Evolutionary conservation across 2,797 vertebrate genomes (phyloP).

Genomic region (Gallinago solitaria): DNA sequence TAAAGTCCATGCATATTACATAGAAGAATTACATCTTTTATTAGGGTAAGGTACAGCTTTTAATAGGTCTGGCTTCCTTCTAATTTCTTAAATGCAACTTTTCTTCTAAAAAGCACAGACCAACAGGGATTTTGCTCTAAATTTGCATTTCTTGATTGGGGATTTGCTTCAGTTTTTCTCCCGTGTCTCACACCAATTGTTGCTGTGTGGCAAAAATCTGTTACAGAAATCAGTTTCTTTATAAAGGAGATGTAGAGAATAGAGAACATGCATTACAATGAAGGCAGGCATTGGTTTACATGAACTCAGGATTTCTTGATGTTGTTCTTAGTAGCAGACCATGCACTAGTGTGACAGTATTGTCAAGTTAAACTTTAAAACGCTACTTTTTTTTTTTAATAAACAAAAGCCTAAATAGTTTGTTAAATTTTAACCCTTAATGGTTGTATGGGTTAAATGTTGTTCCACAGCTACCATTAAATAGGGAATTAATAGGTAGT

Average conservation of each 20-base stretch:
- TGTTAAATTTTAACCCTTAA: not conserved
- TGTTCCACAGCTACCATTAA: not conserved
- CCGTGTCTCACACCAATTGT: not conserved
- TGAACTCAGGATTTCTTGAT: not conserved
- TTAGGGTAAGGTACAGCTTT: slow-evolving; percentile 39
- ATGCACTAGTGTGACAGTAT: not conserved
- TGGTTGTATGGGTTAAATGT: not conserved
- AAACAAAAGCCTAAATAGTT: not conserved
- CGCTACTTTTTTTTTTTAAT: not conserved
- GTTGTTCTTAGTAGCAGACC: not conserved
- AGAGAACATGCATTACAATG: not conserved
- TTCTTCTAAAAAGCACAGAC: not conserved
- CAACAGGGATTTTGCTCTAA: not conserved
- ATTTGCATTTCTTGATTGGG: slow-evolving; percentile 33
- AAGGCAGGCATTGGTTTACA: not conserved
- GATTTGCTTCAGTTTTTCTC: not conserved
- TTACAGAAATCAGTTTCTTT: slow-evolving; percentile 22
- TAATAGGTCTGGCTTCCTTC: slow-evolving; percentile 39
- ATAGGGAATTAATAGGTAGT: not conserved
- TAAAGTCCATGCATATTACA: slow-evolving; percentile 64
- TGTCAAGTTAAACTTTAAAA: not conserved
- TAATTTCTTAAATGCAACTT: slow-evolving; percentile 29
- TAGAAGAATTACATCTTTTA: slow-evolving; percentile 44
- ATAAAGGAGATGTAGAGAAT: not conserved
- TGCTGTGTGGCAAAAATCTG: not conserved